phyloP scores from a whole-genome alignment of 37 sponge, comb jelly and placozoan genomes.

The Aphrocallistes beatrix region DNA sequence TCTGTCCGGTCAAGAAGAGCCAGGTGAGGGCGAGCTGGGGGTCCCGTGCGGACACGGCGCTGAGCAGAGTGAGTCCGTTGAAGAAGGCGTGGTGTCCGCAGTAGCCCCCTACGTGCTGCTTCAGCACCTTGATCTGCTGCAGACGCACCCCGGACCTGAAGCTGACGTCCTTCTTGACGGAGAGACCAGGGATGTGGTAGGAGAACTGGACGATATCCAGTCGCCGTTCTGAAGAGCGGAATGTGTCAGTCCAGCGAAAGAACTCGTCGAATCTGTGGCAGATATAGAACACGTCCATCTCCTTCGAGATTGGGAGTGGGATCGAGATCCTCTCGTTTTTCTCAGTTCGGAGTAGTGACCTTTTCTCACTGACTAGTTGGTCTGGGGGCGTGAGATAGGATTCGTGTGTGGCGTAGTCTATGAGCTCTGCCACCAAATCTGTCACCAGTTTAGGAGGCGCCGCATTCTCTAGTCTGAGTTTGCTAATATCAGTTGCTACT shows the following conservation, averaged over 20 bases:
- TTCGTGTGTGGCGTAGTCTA: background rate
- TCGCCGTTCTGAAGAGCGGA: background rate
- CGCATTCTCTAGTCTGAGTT: too few relatives aligned
- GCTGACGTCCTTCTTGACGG: background rate
- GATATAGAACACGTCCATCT: background rate
- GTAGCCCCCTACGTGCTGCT: background rate
- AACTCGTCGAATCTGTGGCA: background rate
- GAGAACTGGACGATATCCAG: background rate
- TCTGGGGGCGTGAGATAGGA: background rate
- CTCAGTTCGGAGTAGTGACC: too few relatives aligned
- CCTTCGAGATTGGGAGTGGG: background rate
- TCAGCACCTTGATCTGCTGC: background rate
- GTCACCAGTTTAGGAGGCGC: background rate
- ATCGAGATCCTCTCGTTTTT: background rate
- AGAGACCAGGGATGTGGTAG: background rate
- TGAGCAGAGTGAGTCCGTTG: background rate
- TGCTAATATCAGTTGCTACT: too few relatives aligned
- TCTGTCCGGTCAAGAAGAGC: background rate
- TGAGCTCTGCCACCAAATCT: slow-evolving; percentile 5
- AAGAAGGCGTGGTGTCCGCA: background rate
- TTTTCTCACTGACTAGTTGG: background rate
- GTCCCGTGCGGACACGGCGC: background rate
- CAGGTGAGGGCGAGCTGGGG: background rate
- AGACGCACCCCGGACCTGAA: background rate
- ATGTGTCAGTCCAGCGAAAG: background rate